A percentile compares a stretch with the other conserved stretches of the same genome.
These are phyloP conservation scores for Pocillopora meandrina DNA, from an alignment of 92 coral and sea anemone genomes.

Conservation along the genomic window DNA sequence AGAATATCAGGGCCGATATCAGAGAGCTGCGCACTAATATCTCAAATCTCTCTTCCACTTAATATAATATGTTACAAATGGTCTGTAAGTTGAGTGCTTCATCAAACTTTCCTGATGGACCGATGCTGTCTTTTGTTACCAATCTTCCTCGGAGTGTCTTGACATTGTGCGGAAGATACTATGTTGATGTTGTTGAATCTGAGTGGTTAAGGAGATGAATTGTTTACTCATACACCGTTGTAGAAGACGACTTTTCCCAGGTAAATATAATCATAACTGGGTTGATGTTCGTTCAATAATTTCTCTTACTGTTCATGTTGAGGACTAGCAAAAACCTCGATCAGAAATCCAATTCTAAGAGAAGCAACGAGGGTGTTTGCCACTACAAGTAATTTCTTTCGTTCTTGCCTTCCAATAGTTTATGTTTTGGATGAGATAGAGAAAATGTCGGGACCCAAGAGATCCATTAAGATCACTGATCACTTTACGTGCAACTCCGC, in stretches of 20 bases:
- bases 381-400: not conserved
- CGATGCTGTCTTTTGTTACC: not conserved
- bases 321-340: too few relatives aligned
- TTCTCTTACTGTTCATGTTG: too few relatives aligned
- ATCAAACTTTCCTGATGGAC: not conserved
- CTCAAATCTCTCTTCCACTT: not conserved
- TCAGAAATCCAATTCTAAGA: not conserved
- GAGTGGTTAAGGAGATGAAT: not conserved
- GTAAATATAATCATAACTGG: too few relatives aligned
- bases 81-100: not conserved
- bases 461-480: too few relatives aligned
- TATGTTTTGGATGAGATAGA: too few relatives aligned
- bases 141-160: not conserved
- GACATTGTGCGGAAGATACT: not conserved
- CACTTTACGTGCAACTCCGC: too few relatives aligned
- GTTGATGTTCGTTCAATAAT: too few relatives aligned
- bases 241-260: too few relatives aligned
- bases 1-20: not conserved
- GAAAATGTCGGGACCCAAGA: too few relatives aligned
- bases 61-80: not conserved
- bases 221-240: not conserved
- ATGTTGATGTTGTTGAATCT: not conserved
- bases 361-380: not conserved
- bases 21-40: not conserved
- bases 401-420: not conserved